These are phyloP conservation scores for Acanthurus tractus DNA, from an alignment of 2,797 vertebrate genomes.

Conservation along the genomic window DNA sequence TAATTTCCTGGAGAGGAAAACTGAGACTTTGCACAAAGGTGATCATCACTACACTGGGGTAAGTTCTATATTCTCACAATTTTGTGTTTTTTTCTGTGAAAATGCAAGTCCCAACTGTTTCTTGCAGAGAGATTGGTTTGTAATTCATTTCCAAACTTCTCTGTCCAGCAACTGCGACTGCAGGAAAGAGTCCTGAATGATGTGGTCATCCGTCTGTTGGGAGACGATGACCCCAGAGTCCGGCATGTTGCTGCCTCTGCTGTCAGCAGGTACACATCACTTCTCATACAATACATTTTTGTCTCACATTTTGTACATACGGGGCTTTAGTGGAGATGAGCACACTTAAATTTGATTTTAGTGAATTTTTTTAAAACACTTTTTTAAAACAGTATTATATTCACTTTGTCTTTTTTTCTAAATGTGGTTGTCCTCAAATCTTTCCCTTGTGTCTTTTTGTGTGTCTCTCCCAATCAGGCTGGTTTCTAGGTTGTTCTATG, in stretches of 20 bases:
- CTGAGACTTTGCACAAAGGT: conserved; percentile 91
- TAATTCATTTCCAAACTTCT: conserved; percentile 1
- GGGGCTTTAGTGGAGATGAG: neutral
- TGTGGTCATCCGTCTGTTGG: conserved; percentile 91
- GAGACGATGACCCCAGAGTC: conserved; percentile 96
- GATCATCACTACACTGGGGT: conserved; percentile 95
- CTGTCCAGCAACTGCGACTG: conserved; percentile 88
- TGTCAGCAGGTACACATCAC: conserved; percentile 86
- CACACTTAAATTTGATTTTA: neutral
- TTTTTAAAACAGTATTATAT: neutral
- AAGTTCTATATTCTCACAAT: conserved; percentile 48
- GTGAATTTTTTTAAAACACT: neutral
- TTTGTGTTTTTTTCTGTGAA: neutral
- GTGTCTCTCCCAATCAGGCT: conserved; percentile 79
- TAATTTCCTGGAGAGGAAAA: conserved; percentile 92
- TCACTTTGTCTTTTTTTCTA: neutral
- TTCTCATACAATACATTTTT: neutral
- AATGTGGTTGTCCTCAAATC: neutral
- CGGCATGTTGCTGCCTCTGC: conserved; percentile 92
- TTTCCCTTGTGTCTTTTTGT: neutral
- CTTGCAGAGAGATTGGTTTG: neutral
- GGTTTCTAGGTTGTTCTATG: conserved; percentile 93
- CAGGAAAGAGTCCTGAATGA: conserved; percentile 92
- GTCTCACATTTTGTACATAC: neutral
- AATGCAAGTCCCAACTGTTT: neutral